Percentiles rank a stretch among this genome's conserved stretches.
phyloP scores from a whole-genome alignment of 2,888 invertebrate species.

The Rhorus exstirpatorius region DNA sequence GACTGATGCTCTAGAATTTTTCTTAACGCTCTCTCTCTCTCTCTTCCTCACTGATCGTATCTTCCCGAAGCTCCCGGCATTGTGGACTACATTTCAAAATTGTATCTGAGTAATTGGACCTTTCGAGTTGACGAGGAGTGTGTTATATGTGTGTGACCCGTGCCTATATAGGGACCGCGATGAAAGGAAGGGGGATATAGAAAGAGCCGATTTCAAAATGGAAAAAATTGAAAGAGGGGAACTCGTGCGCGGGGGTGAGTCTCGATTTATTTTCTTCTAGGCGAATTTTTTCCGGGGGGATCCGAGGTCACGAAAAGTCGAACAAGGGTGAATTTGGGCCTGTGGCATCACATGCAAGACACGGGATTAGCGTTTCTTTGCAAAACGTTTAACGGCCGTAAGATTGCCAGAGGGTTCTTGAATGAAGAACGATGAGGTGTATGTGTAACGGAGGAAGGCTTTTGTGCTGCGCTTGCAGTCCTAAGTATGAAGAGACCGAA shows the following conservation, averaged over 20 bases:
- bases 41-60: background rate
- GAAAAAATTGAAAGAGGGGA: constrained; percentile 18
- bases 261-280: constrained; percentile 64
- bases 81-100: constrained; percentile 64
- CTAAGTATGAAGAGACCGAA: constrained; percentile 27
- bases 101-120: constrained; percentile 79
- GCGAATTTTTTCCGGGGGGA: constrained; percentile 10
- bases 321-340: background rate
- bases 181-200: constrained; percentile 25
- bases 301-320: constrained; percentile 46
- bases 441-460: background rate
- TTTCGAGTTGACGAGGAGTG: constrained; percentile 56
- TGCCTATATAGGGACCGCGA: background rate
- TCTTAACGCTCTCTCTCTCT: background rate
- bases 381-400: constrained; percentile 73
- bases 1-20: constrained; percentile 32
- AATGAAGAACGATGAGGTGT: constrained; percentile 7
- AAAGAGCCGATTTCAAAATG: constrained; percentile 18
- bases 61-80: constrained; percentile 1
- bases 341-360: no score
- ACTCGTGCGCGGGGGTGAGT: constrained; percentile 62
- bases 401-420: constrained; percentile 70
- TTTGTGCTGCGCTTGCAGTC: constrained; percentile 21
- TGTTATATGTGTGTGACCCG: constrained; percentile 6
- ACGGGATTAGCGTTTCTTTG: constrained; percentile 69